phyloP scores from a whole-genome alignment of 2,888 invertebrate species.

The Cryptops parisi region DNA sequence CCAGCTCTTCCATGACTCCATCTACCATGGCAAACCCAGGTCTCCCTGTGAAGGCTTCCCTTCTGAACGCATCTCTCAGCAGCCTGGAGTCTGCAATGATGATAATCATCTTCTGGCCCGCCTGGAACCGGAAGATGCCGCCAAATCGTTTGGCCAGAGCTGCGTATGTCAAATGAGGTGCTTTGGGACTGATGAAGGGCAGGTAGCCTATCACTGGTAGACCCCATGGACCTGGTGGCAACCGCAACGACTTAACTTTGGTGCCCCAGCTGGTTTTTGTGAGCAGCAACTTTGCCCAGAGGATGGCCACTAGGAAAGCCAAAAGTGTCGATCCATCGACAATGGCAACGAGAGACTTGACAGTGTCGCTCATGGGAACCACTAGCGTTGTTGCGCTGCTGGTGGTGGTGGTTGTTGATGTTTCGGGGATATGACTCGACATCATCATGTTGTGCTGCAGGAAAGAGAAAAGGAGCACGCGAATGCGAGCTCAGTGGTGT shows the following conservation, averaged over 20 bases:
- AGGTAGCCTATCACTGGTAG: conserved; percentile 69
- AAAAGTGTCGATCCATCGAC: background rate
- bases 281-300: background rate
- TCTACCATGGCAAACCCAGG: conserved; percentile 62
- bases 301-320: background rate
- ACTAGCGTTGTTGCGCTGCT: background rate
- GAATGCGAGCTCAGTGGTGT: too few species aligned
- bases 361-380: background rate
- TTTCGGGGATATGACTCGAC: background rate
- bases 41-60: conserved; percentile 74
- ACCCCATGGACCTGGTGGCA: conserved; percentile 83
- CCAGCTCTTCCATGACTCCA: background rate
- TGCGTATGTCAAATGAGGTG: conserved; percentile 62
- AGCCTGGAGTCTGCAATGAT: conserved; percentile 73
- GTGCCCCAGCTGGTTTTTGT: background rate
- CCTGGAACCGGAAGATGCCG: conserved; percentile 58
- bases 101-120: conserved; percentile 68
- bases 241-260: conserved; percentile 18
- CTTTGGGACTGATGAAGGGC: conserved; percentile 58
- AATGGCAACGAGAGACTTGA: background rate
- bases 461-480: too few species aligned
- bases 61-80: conserved; percentile 69
- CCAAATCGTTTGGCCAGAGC: conserved; percentile 65
- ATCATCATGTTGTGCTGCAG: too few species aligned
- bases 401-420: background rate